phyloP scores from a whole-genome alignment of 2,113 vertebrate species.

The Empidonax traillii region DNA sequence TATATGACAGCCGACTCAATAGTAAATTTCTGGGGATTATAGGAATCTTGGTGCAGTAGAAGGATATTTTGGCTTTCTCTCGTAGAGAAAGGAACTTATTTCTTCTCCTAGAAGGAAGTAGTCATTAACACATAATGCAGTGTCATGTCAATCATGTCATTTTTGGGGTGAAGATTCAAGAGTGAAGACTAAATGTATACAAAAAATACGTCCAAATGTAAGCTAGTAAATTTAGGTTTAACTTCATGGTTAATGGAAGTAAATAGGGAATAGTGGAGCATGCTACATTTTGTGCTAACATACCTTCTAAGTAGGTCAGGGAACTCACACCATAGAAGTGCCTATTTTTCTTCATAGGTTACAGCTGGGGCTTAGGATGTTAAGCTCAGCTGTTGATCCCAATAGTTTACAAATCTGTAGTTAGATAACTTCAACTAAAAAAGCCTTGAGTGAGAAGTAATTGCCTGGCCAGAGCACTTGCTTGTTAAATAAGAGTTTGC shows the following conservation, averaged over 20 bases:
- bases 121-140: neutral
- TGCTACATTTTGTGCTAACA: neutral
- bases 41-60: neutral
- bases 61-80: neutral
- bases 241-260: neutral
- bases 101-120: neutral
- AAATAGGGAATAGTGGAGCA: neutral
- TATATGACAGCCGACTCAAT: neutral
- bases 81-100: neutral
- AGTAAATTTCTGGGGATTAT: neutral
- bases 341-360: neutral
- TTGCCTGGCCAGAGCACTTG: neutral
- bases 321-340: neutral
- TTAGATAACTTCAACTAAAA: neutral
- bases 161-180: neutral
- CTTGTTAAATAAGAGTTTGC: neutral
- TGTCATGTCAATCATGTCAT: neutral
- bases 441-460: neutral
- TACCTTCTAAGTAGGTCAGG: conserved; percentile 4
- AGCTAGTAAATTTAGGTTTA: neutral
- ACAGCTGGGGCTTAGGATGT: neutral
- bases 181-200: neutral
- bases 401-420: neutral
- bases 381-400: conserved; percentile 7
- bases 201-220: neutral